Percentiles rank a stretch among this genome's conserved stretches.
Conservation (phyloP, 2,113 vertebrate genomes). For the Himantopus leucocephalus region DNA sequence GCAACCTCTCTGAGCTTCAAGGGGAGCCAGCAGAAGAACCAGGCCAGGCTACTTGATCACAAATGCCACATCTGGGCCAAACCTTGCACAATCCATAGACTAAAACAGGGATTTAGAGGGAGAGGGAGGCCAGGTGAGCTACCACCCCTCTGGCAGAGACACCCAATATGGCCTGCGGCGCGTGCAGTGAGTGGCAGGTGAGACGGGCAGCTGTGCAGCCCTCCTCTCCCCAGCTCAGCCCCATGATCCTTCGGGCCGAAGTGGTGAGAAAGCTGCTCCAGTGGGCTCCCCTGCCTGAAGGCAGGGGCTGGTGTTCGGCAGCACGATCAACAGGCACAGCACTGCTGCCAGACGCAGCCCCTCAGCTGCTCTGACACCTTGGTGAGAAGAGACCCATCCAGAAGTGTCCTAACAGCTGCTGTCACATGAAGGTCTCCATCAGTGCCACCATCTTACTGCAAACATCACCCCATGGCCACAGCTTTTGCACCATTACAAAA, state of each 20-base stretch:
- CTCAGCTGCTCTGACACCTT: neutral
- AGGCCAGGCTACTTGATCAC: neutral
- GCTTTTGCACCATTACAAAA: neutral
- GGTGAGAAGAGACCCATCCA: neutral
- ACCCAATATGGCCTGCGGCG: neutral
- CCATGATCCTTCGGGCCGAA: neutral
- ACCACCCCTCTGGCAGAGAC: neutral
- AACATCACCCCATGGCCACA: neutral
- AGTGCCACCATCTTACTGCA: neutral
- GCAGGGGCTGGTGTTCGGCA: neutral
- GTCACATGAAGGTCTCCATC: neutral
- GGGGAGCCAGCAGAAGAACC: neutral
- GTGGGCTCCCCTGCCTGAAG: neutral
- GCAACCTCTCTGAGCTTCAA: neutral
- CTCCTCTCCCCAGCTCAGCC: neutral
- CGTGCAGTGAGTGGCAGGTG: accelerated
- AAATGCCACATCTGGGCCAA: neutral
- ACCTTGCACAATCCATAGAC: neutral
- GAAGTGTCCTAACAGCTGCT: neutral
- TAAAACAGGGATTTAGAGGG: neutral
- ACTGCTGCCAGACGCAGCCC: neutral
- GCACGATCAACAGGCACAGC: accelerated
- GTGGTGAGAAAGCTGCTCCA: neutral
- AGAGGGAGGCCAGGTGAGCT: neutral
- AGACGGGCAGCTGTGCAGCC: neutral